Base-by-base conservation (phyloP, 2,888 invertebrate species). In the Galerucella nymphaeae region DNA sequence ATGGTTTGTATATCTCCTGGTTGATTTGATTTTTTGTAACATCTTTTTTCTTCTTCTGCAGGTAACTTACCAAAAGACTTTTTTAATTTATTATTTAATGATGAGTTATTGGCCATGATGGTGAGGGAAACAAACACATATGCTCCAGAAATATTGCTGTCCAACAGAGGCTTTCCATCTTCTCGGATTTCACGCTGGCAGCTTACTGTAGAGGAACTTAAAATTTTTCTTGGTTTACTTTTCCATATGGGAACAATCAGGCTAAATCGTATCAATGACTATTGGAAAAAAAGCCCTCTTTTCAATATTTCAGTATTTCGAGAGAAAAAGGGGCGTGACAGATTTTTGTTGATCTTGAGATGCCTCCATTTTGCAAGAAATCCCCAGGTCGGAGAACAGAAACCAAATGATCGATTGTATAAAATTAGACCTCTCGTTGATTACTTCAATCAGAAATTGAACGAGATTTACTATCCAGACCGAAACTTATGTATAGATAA, bases 401-500 rank as follows among this genome's bases (percentile, higher is more conserved):
- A 42, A 57, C 20, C 50, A 45, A 38, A 55, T 38, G 55, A 66
- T 66, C 55, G 41, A 20, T 18, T 66, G 20, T 72, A 66, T 41
- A 83, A 85, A 82, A 82, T 85, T 57, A 76, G 77, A 42, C 79
- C 80, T 23, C 38, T 86, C n/a, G 69, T 86, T 18, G 81, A 84
- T 74, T 78, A 82, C 78, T 86, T 86, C 78, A 77, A 76, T 58
- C 23, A 55, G 3, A 72, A 61, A 66, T 77, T 77, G 72, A 10
- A 20, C 41, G 67, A 50, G 38, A 63, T 79, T 59, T 79, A 77
- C 75, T 78, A 78, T 38, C 77, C 79, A 18, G 71, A 57, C 30
- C 74, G 72, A 71, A 69, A 80, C 30, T 68, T 79, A 13, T 70
- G 75, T 30, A 23, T 79, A n/a, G 77, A 79, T 67, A 79, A 79